Conservation (phyloP, 2,888 invertebrate genomes). For the Erebia aethiops region DNA sequence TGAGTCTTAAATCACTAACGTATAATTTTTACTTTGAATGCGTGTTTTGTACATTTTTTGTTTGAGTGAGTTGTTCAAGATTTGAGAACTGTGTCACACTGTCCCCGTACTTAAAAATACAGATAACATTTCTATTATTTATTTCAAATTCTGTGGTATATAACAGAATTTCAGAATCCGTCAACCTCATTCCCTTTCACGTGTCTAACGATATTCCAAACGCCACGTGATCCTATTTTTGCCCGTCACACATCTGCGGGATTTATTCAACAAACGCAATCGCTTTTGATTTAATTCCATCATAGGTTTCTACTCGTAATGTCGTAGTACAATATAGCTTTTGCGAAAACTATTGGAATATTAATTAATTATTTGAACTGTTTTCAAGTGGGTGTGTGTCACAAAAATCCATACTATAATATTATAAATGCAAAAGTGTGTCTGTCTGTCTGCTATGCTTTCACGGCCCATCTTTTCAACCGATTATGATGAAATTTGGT, state of each 20-base stretch:
- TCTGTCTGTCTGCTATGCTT: too few relatives aligned
- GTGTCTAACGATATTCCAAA: slow-evolving; percentile 35
- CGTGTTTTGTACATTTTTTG: too few relatives aligned
- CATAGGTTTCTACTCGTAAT: slow-evolving; percentile 6
- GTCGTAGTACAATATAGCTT: neutral
- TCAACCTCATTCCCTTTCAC: slow-evolving; percentile 42
- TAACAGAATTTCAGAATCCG: slow-evolving; percentile 46
- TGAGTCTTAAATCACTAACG: too few relatives aligned
- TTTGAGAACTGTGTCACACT: too few relatives aligned
- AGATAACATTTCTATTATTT: too few relatives aligned
- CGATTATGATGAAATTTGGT: too few relatives aligned
- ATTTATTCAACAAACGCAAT: slow-evolving; percentile 10
- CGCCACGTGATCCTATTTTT: slow-evolving; percentile 38
- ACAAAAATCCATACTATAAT: neutral
- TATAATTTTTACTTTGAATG: too few relatives aligned
- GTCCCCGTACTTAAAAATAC: too few relatives aligned
- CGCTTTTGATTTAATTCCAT: slow-evolving; percentile 7
- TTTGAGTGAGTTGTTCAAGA: too few relatives aligned
- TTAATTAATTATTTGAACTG: neutral
- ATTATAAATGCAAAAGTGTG: neutral
- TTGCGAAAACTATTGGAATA: neutral
- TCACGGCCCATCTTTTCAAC: too few relatives aligned
- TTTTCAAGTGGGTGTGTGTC: slow-evolving; percentile 8
- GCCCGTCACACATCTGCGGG: slow-evolving; percentile 16
- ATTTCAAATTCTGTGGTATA: slow-evolving; percentile 11